Evolutionary conservation across 2,797 vertebrate species (phyloP), one percentile per base, ranked within the genome.

Genomic region (Coregonus sp.): DNA sequence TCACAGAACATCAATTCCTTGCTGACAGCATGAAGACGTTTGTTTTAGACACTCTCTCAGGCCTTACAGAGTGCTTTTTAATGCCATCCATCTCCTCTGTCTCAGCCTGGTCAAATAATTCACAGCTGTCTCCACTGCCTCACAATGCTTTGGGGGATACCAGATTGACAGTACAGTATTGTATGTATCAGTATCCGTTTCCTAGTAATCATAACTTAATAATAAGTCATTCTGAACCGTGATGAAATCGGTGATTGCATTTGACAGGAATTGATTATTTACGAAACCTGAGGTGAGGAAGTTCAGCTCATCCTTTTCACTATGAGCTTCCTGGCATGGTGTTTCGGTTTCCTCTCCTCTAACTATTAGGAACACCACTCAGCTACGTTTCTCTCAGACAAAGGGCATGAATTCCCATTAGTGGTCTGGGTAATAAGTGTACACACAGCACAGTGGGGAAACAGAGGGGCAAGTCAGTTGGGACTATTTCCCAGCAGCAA

Each of bases 1-100:
- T 88, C 75, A 81, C 33, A 70, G 71, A 77, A 69, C 75, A 83
- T 80, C 82, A 76, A 75, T 79, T 76, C 52, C 61, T 11, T 72
- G 67, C 72, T 79, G 74, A 76, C 80, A 84, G 80, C 73, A 73
- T 56, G 18, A 54, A 77, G 66, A 65, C 37, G 20, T 70, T 79
- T 74, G 76, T 79, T 79, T 79, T 81, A 81, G 61, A 74, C 67
- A 69, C 29, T 33, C 51, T 73, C 72, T 52, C 31, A 37, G 20
- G 72, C 76, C 51, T 33, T 73, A 70, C 54, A 68, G 52, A 71
- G 37, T 47, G 50, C 59, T 72, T 50, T 69, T 79, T 59, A 61
- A 56, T 37, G 15, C 65, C 33, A 74, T 68, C 75, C n/a, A 20
- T 85, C 61, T 70, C 31, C 66, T 5, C 47, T 16, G 16, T 69